Evolutionary conservation across 2,797 vertebrate genomes (phyloP), one percentile per base, ranked within the genome.

Genomic region (Clarias laeviceps): DNA sequence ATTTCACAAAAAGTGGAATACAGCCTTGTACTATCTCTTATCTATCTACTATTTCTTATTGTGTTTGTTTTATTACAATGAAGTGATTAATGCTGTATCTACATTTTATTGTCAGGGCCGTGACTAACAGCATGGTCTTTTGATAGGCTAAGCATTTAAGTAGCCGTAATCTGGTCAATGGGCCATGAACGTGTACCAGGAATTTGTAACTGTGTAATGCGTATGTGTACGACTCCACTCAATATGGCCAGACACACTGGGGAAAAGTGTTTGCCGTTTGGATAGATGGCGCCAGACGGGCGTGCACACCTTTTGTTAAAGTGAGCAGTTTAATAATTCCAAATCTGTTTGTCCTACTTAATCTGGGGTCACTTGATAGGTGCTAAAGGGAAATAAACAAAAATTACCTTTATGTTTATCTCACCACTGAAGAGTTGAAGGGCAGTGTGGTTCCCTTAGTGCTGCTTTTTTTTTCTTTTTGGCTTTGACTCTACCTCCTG

Each of bases 91-190:
- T 27, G 20, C 65, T 40, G 54, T 79, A 62, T 74, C 66, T 69
- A 27, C 74, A 29, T 50, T 56, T 22, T n/a, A 5, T 82, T 81
- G 64, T 82, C 72, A 77, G 79, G 6, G 12, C 56, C 4, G 22
- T 61, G 8, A 50, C 45, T 79, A 56, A 85, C 65, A 22, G 59
- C 70, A 72, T 54, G 29, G 6, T 22, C 74, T 65, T 78, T 8
- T 73, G 84, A 83, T 82, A 78, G 40, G 62, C 29, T 80, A 62
- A 77, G 76, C 37, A 68, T 80, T 83, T 85, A 83, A 85, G 61
- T 29, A 77, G 64, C 18, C 34, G 32, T 77, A 82, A 82, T 86
- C 84, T 86, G 73, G 73, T 81, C 72, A 86, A 81, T 87, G 78
- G 72, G 65, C 86, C 84, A 15, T 84, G 84, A 78, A 65, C n/a